Base-by-base conservation (phyloP, 2,888 invertebrate genomes). In the Trilocha varians region DNA sequence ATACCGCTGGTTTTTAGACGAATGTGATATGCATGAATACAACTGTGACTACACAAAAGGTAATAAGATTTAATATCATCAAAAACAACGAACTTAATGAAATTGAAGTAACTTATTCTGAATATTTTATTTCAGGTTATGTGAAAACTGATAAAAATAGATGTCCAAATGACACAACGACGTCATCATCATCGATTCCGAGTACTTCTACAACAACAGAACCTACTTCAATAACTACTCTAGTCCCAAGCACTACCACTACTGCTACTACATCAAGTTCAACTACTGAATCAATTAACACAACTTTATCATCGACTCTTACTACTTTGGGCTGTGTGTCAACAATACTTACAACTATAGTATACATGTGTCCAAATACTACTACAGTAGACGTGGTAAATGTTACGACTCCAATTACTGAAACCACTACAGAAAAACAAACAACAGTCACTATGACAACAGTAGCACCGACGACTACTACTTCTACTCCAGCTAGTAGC, bases 21-120 rank as follows among this genome's bases (percentile, higher is more conserved):
- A 65, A 13, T 80, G 80, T 47, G 71, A 76, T 38, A 62, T 78
- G 60, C 54, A 55, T 35, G 79, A 80, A 51, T 70, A 64, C 45
- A 79, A 79, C 37, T 82, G 80, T 41, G 66, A 70, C 38, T 43
- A 68, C 41, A 50, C 54, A 5, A 59, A 53, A 63, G 59, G 79
- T 78, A 43, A 35, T 37, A 13, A 33, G 9, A 41, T 35, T 34
- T 17, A 17, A 14, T 36, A 32, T 16, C 2, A 11, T 5, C 34
- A n/a, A n/a, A n/a, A n/a, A n/a, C n/a, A n/a, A n/a, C n/a, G n/a
- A n/a, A 34, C 25, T 36, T 14, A 16, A 34, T 25, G 2, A 11
- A 2, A 25, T 18, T 18, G 5, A 18, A 14, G 3, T n/a, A 32
- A 38, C 18, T 38, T 16, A 32, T 16, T 38, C 2, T n/a, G 13